These are phyloP conservation scores for Myotis vivesi DNA, from an alignment of 2,797 vertebrate genomes.

Conservation along the genomic window DNA sequence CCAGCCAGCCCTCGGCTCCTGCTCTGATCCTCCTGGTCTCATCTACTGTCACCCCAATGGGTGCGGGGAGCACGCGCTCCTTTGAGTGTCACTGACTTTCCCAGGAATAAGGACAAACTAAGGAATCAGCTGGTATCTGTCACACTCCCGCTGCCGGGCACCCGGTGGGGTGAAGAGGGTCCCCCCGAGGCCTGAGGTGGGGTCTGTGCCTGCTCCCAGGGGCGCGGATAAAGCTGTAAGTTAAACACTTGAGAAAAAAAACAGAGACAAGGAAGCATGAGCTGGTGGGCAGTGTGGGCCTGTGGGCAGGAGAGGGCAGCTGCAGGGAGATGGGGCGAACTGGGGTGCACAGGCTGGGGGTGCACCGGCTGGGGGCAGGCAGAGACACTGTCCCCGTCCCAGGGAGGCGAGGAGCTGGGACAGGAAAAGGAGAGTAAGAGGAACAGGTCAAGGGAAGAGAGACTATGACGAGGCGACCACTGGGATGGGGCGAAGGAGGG, in stretches of 20 bases:
- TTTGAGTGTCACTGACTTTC: not conserved
- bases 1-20: not conserved
- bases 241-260: not conserved
- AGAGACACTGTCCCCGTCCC: rapidly evolving
- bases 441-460: not conserved
- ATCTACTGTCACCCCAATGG: not conserved
- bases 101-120: not conserved
- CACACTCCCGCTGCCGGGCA: not conserved
- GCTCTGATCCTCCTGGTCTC: too few species aligned
- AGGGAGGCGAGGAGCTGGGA: too few species aligned
- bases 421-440: not conserved
- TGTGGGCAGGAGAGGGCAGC: not conserved
- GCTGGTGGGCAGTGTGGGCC: not conserved
- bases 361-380: too few species aligned
- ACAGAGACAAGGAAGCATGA: not conserved
- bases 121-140: rapidly evolving
- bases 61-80: not conserved
- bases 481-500: not conserved
- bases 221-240: not conserved
- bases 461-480: rapidly evolving
- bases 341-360: too few species aligned
- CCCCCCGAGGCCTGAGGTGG: rapidly evolving
- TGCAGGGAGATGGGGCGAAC: not conserved
- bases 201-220: not conserved
- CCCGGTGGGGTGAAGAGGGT: not conserved